Evolutionary conservation across 2,113 vertebrate genomes (phyloP).

Genomic region (Motacilla alba): DNA sequence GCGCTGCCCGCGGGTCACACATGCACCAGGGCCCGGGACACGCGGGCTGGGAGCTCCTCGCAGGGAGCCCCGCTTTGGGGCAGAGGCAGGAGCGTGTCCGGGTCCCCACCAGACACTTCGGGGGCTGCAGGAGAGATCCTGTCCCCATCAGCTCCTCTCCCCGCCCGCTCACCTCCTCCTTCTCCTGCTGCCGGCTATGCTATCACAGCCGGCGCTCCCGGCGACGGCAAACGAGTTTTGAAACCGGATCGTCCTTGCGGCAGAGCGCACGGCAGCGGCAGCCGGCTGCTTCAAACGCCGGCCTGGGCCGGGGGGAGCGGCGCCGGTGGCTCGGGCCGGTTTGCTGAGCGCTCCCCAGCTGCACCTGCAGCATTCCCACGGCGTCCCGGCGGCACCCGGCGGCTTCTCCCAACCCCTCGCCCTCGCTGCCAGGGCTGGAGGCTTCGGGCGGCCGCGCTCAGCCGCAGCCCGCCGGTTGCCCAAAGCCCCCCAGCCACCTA

Average conservation of each 20-base stretch:
- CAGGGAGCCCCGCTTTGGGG: too few species aligned
- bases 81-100: not conserved
- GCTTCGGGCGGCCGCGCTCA: not conserved
- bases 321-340: rapidly evolving
- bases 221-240: not conserved
- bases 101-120: not conserved
- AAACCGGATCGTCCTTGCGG: not conserved
- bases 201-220: not conserved
- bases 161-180: not conserved
- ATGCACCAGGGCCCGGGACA: rapidly evolving
- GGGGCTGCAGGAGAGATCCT: not conserved
- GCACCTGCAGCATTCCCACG: not conserved
- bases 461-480: not conserved
- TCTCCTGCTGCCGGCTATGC: not conserved
- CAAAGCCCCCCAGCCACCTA: conserved; percentile 66
- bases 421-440: not conserved
- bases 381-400: not conserved
- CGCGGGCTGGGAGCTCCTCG: not conserved
- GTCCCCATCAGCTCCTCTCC: not conserved
- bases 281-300: not conserved
- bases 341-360: not conserved
- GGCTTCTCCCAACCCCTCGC: not conserved
- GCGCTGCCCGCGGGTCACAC: not conserved
- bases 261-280: not conserved
- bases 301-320: not conserved